Evolutionary conservation across 2,113 vertebrate species (phyloP), one percentile per base, ranked within the genome.

Genomic region (Ascaphus truei): DNA sequence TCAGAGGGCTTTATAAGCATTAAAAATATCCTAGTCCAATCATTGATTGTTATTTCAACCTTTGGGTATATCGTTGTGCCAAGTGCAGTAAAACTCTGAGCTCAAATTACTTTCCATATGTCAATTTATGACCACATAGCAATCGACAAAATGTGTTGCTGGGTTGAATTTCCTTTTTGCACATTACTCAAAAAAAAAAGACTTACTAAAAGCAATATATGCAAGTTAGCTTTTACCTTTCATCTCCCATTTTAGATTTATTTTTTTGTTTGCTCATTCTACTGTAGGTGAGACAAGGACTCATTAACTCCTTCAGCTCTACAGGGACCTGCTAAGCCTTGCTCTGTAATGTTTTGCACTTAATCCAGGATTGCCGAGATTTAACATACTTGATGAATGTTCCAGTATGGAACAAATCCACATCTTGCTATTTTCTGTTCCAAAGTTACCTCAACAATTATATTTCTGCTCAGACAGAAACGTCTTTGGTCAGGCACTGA

Each of bases 71-170:
- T 61, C 45, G 52, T 59, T 41, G 56, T 61, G 67, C 67, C 67
- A 71, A 60, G 33, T 41, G 67, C 67, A 52, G 57, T 61, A 71
- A 69, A 71, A 71, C 57, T 8, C 16, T 7, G 25, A 23, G 31
- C 41, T 59, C 67, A 51, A 26, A 71, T 71, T 71, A 60, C 67
- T 61, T 51, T 71, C 67, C 67, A 52, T 71, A 71, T 71, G 67
- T 71, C 67, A 61, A 71, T 71, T 71, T 71, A 61, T 71, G 43
- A 61, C 57, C 57, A 15, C 57, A 61, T 71, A 30, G 67, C 67
- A 71, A 71, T 52, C 45, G 57, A 71, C 67, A 71, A 52, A 71
- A 71, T 31, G 45, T 52, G 67, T 41, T 71, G 56, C 67, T 31
- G 33, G 67, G 67, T 71, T 52, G 33, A 71, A 71, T 71, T 71